Evolutionary conservation across 2,888 invertebrate species (phyloP), one percentile per base, ranked within the genome.

Genomic region (Diarsia rubi): DNA sequence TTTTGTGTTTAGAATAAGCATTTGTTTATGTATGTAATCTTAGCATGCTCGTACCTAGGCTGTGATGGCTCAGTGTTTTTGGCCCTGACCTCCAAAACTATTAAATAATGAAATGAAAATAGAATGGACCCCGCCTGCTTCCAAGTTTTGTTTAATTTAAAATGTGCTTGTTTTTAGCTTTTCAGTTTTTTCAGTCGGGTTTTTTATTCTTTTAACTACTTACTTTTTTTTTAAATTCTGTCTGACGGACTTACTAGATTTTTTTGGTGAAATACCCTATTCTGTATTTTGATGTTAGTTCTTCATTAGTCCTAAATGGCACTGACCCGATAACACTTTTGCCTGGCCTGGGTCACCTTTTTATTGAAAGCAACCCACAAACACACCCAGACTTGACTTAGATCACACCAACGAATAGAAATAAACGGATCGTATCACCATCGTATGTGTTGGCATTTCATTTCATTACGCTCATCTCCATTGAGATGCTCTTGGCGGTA

Each of bases 381-480:
- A 31, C 44, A 14, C n/a, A 66, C 21, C n/a, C 19, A 69, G 27
- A 11, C 8, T 47, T 49, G 1, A 49, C 49, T 21, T 9, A 49
- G 21, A 49, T 21, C 9, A 49, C 49, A 9, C 2, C 49, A 14
- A 42, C 16, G 59, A 64, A 79, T 64, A 71, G 24, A 67, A 71
- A 78, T 60, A 67, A 54, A 82, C 44, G 52, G 59, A 54, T 78
- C 47, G 64, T 78, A 8, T 69, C 42, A 49, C 64, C 27, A 49
- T 64, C 27, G 68, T 65, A 8, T 67, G 52, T 62, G 52, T 73
- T 73, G 47, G 49, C 64, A 68, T 83, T 37, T 59, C 42, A 69
- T 85, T 79, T 67, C 54, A 66, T 44, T 21, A 54, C 27, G 60
- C 77, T 80, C 68, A 77, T 65, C 66, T 66, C 70, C 52, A 84